phyloP scores from a whole-genome alignment of 1,140 invertebrate genomes.

The Hycleus cichorii region DNA sequence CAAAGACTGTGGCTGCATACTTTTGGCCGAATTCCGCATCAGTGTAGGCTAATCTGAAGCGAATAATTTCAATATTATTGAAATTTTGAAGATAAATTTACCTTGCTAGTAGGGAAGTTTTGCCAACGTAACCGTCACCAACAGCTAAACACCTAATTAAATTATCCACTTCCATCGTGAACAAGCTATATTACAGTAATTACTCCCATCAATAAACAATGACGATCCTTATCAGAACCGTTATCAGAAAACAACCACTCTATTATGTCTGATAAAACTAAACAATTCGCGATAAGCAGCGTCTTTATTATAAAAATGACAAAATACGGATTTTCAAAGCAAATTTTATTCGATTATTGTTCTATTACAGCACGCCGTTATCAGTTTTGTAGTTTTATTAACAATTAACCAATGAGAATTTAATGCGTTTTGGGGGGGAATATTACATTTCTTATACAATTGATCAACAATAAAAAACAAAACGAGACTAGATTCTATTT shows the following conservation, averaged over 20 bases:
- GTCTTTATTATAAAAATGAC: background rate
- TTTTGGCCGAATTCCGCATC: slow-evolving; percentile 1
- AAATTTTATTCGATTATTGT: background rate
- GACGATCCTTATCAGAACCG: no score
- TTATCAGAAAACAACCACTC: no score
- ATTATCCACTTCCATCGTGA: background rate
- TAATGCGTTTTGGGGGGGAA: no score
- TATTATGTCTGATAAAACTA: no score
- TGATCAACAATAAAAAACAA: background rate
- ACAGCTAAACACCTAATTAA: slow-evolving; percentile 10
- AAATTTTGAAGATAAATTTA: background rate
- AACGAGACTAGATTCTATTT: slow-evolving; percentile 43
- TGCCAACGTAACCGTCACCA: slow-evolving; percentile 17
- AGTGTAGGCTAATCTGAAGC: slow-evolving; percentile 2
- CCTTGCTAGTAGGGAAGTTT: slow-evolving; percentile 11
- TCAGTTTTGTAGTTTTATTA: background rate
- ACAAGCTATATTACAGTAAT: background rate
- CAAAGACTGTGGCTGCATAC: slow-evolving; percentile 12
- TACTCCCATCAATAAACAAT: background rate
- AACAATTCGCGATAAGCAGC: no score
- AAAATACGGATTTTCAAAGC: background rate
- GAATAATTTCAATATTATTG: background rate
- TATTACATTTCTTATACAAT: no score
- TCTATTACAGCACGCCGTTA: background rate
- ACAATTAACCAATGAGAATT: no score